Base-by-base conservation (phyloP, 2,113 vertebrate species). In the Amia ocellicauda region DNA sequence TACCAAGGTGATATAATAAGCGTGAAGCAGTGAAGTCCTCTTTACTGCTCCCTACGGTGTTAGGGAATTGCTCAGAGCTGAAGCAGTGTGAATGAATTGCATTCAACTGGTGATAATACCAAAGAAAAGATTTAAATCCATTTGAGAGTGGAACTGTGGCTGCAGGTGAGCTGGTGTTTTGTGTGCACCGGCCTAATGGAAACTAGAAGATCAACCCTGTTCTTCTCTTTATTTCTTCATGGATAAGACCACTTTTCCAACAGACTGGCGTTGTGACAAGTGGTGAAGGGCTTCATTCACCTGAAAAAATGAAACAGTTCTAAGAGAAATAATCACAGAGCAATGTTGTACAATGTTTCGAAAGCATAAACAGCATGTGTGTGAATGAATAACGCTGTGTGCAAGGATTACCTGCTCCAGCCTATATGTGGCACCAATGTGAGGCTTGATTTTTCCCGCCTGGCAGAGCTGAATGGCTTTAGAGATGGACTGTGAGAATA, bases 401-500 rank as follows among this genome's bases (percentile, higher is more conserved):
- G 27, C 7, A 16, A 3, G 3, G 14, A 27, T 66, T 66, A 66
- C 64, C 64, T 66, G 64, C 10, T 59, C 56, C 20, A 66, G 22
- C 36, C 60, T 66, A 49, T n/a, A 66, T 23, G 49, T 27, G 16
- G 64, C 22, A 41, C 64, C 64, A 66, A 60, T 14, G 4, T 27
- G 9, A 42, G 64, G 64, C 22, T 27, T 66, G 57, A 26, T 66
- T 60, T 49, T 60, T n/a, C 68, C 66, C 26, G 82, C 65, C 28
- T 78, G 68, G 47, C 59, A 81, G 54, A 78, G 61, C 49, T 65
- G 62, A 27, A 73, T 45, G 19, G 72, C 42, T 0, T 36, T 82
- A 36, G 72, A 68, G 8, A 76, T 7, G 41, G 14, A 47, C 19
- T 68, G 67, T 2, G 59, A 71, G 64, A 83, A 81, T 62, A 78